These are phyloP conservation scores for Solenodon paradoxus DNA, from an alignment of 2,113 vertebrate species.

Conservation along the genomic window DNA sequence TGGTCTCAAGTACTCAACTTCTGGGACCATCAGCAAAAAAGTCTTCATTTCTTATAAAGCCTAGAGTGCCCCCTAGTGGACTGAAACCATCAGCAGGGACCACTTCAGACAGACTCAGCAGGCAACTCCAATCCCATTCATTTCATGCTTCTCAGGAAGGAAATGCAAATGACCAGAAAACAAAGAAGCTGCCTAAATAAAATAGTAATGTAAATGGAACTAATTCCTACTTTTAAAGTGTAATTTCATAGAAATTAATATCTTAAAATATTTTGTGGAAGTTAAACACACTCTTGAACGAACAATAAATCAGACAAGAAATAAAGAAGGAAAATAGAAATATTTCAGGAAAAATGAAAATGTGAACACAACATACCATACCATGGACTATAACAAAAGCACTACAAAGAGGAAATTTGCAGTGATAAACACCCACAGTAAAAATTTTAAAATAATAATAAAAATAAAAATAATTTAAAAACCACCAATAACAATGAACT, in stretches of 20 bases:
- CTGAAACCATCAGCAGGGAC: neutral
- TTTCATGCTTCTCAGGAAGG: neutral
- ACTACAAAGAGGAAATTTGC: no score
- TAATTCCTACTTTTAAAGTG: neutral
- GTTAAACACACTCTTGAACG: no score
- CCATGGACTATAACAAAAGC: no score
- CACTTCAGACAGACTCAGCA: rapidly evolving
- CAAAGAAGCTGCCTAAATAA: neutral
- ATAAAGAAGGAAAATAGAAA: no score
- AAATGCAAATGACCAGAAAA: neutral
- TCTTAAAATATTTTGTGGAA: neutral
- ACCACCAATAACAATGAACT: no score
- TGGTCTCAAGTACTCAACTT: neutral
- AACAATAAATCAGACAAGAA: no score
- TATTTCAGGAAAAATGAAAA: no score
- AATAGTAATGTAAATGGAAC: neutral
- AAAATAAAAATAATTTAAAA: no score
- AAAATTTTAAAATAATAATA: no score
- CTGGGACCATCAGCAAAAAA: neutral
- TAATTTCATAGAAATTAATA: neutral
- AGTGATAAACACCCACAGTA: no score
- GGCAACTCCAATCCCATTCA: neutral
- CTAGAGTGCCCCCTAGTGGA: conserved; percentile 36
- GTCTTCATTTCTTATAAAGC: neutral
- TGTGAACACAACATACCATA: no score